Evolutionary conservation across 2,797 vertebrate species (phyloP).

Genomic region (Myripristis jacobus): DNA sequence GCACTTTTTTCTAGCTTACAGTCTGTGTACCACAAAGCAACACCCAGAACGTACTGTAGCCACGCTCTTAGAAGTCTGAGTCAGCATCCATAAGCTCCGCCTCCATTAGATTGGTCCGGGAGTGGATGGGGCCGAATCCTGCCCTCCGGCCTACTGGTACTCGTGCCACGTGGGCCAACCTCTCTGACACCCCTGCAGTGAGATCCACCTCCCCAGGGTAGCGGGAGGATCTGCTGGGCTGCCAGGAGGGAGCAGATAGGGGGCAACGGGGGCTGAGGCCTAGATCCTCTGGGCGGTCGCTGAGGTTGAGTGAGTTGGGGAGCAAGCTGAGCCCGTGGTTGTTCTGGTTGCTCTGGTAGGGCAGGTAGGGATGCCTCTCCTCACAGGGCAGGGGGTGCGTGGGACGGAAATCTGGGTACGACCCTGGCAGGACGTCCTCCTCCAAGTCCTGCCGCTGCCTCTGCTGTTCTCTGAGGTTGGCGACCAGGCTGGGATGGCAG

Average conservation of each 20-base stretch:
- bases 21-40: conserved; percentile 46
- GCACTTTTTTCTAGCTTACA: conserved; percentile 79
- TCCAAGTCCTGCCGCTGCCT: conserved; percentile 72
- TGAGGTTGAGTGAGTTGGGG: conserved; percentile 81
- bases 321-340: conserved; percentile 72
- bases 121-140: conserved; percentile 88
- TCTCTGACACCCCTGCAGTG: conserved; percentile 51
- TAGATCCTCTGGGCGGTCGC: conserved; percentile 73
- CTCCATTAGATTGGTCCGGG: conserved; percentile 94
- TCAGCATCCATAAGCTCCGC: conserved; percentile 93
- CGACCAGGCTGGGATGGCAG: conserved; percentile 87
- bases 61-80: conserved; percentile 88
- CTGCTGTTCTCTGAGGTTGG: conserved; percentile 75
- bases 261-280: conserved; percentile 51
- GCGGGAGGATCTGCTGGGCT: conserved; percentile 57
- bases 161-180: conserved; percentile 73
- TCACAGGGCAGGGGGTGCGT: conserved; percentile 63
- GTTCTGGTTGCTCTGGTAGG: conserved; percentile 59
- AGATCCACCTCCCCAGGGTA: conserved; percentile 60
- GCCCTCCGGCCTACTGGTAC: conserved; percentile 79
- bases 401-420: conserved; percentile 79
- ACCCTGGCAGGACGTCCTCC: conserved; percentile 83
- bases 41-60: neutral
- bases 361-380: conserved; percentile 62
- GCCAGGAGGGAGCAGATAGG: conserved; percentile 68